Evolutionary conservation across 2,113 vertebrate species (phyloP).

Genomic region (Seriola rivoliana): DNA sequence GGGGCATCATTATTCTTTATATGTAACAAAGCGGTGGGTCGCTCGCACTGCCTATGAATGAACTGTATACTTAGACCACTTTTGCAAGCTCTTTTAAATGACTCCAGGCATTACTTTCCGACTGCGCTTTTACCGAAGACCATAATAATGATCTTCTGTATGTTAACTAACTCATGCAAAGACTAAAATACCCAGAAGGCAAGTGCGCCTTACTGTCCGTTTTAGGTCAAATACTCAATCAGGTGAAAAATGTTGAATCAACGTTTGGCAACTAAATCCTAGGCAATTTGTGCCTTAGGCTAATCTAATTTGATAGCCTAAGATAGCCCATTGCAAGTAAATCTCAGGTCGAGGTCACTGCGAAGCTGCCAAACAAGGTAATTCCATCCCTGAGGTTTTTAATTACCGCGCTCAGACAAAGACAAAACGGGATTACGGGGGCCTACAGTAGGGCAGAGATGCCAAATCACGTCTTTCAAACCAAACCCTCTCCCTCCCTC

Average conservation of each 20-base stretch:
- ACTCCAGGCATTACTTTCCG: neutral
- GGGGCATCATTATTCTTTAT: constrained; percentile 74
- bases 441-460: constrained; percentile 12
- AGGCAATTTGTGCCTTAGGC: constrained; percentile 12
- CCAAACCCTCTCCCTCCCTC: constrained; percentile 18
- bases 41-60: constrained; percentile 12
- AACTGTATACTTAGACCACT: neutral
- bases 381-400: constrained; percentile 55
- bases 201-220: neutral
- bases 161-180: constrained; percentile 6
- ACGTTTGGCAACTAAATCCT: constrained; percentile 39
- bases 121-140: constrained; percentile 3
- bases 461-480: constrained; percentile 48
- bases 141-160: neutral
- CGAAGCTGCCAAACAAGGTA: constrained; percentile 51
- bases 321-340: constrained; percentile 1
- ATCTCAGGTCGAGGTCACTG: constrained; percentile 43
- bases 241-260: constrained; percentile 21
- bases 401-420: constrained; percentile 51
- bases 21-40: constrained; percentile 45
- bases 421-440: constrained; percentile 45
- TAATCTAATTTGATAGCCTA: constrained; percentile 48
- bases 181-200: neutral
- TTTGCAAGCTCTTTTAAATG: constrained; percentile 32
- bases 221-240: neutral